Evolutionary conservation across 2,888 invertebrate species (phyloP), one percentile per base, ranked within the genome.

Genomic region (Rotaria socialis): DNA sequence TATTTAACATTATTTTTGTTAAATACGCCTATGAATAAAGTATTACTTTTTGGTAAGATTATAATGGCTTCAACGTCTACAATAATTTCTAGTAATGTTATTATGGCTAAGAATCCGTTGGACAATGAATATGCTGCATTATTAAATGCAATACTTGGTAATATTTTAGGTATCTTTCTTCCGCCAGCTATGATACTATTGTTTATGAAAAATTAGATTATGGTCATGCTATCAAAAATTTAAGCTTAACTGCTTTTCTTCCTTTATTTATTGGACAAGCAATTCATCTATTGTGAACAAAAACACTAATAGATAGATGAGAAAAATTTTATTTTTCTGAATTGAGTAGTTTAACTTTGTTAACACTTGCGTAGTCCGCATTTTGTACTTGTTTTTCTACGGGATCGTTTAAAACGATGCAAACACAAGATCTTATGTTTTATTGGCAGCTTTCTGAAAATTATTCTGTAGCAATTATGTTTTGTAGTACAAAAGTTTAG

Each of bases 401-500:
- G 3, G 47, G 47, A 41, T 19, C 43, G 14, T 80, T 80, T 47
- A 1, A 47, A 47, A 22, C 24, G 10, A 80, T 80, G 5, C n/a
- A 43, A 0, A 47, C 2, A 22, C 22, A 8, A 5, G n/a, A 80
- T 80, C n/a, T 80, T 11, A 0, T 47, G 2, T 0, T 47, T 47
- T 24, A 47, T 43, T 80, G 80, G 80, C 80, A 43, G 14, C 47
- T 47, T n/a, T 80, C 80, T 1, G 4, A n/a, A 47, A 24, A 24
- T 47, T 47, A 80, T 47, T 47, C 80, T 0, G n/a, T 80, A n/a
- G 80, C 80, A 24, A 80, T 80, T 11, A 47, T 80, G 43, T 80
- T 47, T 80, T 80, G 47, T 47, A n/a, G 80, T 80, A 10, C 47
- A 80, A 80, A 80, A 80, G 47, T n/a, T 14, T 80, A 43, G 80